Evolutionary conservation across 2,797 vertebrate genomes (phyloP), one percentile per base, ranked within the genome.

Genomic region (Brachyalestes nurse): DNA sequence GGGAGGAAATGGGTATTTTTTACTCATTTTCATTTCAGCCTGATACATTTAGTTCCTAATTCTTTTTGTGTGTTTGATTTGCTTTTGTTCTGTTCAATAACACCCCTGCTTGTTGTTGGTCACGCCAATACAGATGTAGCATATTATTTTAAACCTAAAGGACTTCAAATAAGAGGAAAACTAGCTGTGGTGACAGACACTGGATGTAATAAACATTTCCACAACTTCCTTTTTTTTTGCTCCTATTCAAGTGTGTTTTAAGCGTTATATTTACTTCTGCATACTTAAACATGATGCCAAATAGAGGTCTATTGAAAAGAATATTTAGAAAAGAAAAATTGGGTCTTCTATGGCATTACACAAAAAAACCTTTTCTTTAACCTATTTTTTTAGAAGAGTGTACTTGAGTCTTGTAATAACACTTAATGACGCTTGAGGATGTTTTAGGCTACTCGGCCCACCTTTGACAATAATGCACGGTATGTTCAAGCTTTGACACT

Each of bases 401-500:
- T 53, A 53, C 51, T 14, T 53, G 12, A 53, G 51, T 53, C 16
- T 53, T 53, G 2, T 40, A 40, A 10, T 65, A 40, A 28, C 0
- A 51, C 9, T 1, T 72, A 53, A 34, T 66, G 64, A 40, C 0
- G 9, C 2, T 25, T 5, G 4, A 61, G 58, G 10, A 58, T 9
- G 58, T 61, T 61, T 25, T 25, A 61, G 58, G 6, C 58, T 38
- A 14, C 28, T 34, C 14, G 1, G 13, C 25, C 25, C 8, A 65
- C 40, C 51, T 57, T 19, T n/a, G n/a, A 60, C 14, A 47, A 4
- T 38, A 58, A 49, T 47, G 40, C 5, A 17, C 25, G 53, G 28
- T 13, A 67, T 34, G 55, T 82, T 61, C 40, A 72, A 60, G n/a
- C 14, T 1, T 75, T 17, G 53, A 71, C 16, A 62, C 38, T 62